Evolutionary conservation across 1,140 invertebrate genomes (phyloP).

Genomic region (Megalonaias nervosa): DNA sequence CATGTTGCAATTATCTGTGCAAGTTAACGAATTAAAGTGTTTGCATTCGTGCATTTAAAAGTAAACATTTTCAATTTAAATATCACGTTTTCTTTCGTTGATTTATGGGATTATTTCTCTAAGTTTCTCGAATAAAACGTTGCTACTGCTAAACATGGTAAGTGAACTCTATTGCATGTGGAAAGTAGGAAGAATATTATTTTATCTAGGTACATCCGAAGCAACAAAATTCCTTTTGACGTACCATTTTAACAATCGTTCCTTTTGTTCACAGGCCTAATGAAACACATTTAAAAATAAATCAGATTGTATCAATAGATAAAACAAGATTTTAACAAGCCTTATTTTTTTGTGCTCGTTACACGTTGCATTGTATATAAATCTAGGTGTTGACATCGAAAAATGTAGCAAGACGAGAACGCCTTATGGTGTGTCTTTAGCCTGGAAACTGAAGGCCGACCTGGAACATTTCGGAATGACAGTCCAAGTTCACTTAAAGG

Average conservation of each 20-base stretch:
- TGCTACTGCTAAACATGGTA: no score
- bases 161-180: no score
- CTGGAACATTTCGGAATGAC: slow-evolving; percentile 44
- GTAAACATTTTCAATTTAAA: no score
- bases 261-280: neutral
- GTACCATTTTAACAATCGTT: neutral
- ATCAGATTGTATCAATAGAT: no score
- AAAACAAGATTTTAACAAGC: neutral
- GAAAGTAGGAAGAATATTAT: neutral
- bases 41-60: no score
- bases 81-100: no score
- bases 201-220: neutral
- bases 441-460: slow-evolving; percentile 44
- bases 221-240: neutral
- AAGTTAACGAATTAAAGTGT: no score
- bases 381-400: slow-evolving; percentile 35
- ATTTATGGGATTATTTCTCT: no score
- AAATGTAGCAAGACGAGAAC: slow-evolving; percentile 52
- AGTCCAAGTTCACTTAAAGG: slow-evolving; percentile 63
- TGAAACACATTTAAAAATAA: neutral
- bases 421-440: slow-evolving; percentile 59
- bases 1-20: no score
- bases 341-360: neutral
- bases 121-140: no score
- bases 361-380: neutral